Evolutionary conservation across 35 echinoderm and acorn worm genomes (phyloP), one percentile per base, ranked within the genome.

Genomic region (Nesometra sesokonis): DNA sequence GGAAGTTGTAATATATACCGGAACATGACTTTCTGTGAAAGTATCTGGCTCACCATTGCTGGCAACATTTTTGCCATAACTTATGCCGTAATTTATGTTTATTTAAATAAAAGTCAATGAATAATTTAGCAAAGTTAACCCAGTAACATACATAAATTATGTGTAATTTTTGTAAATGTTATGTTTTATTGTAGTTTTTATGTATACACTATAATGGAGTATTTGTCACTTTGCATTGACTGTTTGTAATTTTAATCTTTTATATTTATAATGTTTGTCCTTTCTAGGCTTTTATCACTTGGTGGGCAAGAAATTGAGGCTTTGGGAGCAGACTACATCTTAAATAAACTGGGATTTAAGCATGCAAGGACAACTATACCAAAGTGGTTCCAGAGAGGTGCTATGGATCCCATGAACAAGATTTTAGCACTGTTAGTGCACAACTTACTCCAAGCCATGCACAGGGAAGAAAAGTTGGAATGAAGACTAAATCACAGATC

Each of bases 281-380:
- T 78, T 43, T 21, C 38, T 37, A 97, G 95, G 52, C 77, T 98
- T 17, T 38, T 98, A 23, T 98, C 95, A 27, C 91, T 89, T 89
- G 95, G 95, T 7, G 95, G 95, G 29, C 94, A 94, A 78, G 90
- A 98, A 85, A 98, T 98, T 34, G 95, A 98, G 36, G 92, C 95
- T 36, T 86, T 98, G 0, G 95, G 95, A 19, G 95, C 91, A 23
- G 95, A 98, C 46, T 98, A 98, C 84, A 91, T 98, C 47, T 85
- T 98, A 5, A 87, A 98, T 31, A 98, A 98, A 84, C 43, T 98
- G 21, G 95, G 95, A 32, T 98, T 98, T 83, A 91, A 82, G 19
- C 95, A 98, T 77, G 95, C 95, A 5, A 84, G 95, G n/a, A 88
- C 83, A 77, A 98, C 95, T 32, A 98, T 98, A 37, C 95, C 95